Percentiles rank a stretch among this genome's conserved stretches.
Evolutionary conservation across 2,888 invertebrate species (phyloP).

Genomic region (Julus scandinavius): DNA sequence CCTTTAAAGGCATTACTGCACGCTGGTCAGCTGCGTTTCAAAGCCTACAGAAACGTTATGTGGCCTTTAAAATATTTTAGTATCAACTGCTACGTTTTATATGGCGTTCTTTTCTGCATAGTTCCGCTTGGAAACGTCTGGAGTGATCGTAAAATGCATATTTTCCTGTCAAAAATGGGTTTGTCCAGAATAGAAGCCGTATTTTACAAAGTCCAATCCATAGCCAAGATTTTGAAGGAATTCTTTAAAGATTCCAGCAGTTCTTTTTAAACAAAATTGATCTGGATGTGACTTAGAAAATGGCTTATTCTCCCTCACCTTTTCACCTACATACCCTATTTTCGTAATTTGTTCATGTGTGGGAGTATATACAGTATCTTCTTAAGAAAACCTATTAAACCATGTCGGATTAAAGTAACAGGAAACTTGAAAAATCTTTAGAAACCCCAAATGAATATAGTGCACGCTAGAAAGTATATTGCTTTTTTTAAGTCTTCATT

Average conservation of each 20-base stretch:
- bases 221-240: too few species aligned
- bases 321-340: too few species aligned
- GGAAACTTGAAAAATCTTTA: background rate
- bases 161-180: background rate
- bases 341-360: too few species aligned
- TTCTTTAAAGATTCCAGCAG: too few species aligned
- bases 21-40: background rate
- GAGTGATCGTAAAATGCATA: background rate
- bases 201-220: too few species aligned
- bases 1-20: background rate
- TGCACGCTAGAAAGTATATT: background rate
- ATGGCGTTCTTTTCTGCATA: background rate
- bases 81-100: background rate
- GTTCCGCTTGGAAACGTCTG: background rate
- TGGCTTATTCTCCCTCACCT: too few species aligned
- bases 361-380: too few species aligned
- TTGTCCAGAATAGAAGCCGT: too few species aligned
- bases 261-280: too few species aligned
- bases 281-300: too few species aligned
- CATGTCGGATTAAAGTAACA: background rate
- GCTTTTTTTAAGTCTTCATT: constrained; percentile 9
- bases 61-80: background rate
- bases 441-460: background rate
- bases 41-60: background rate
- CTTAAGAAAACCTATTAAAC: background rate